Evolutionary conservation across 2,113 vertebrate species (phyloP).

Genomic region (Falco punctatus): DNA sequence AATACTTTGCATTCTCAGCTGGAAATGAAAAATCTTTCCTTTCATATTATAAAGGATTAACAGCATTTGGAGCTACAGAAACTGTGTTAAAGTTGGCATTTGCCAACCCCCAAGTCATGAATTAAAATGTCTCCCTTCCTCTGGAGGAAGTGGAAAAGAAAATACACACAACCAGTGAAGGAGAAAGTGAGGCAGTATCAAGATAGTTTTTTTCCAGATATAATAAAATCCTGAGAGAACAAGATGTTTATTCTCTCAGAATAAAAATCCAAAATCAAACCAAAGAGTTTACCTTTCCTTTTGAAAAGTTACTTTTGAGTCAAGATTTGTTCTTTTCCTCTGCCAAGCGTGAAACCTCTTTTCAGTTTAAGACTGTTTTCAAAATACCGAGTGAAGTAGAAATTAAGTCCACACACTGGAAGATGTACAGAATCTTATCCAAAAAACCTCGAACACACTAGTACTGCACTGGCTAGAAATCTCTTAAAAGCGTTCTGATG

Average conservation of each 20-base stretch:
- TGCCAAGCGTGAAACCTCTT: background rate
- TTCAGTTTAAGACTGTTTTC: background rate
- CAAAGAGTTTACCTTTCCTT: background rate
- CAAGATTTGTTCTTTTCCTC: background rate
- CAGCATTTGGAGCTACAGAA: background rate
- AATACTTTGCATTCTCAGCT: background rate
- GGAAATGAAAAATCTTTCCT: too few relatives aligned
- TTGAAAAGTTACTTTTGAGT: background rate
- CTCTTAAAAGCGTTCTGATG: background rate
- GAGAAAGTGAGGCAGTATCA: background rate
- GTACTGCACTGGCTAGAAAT: background rate
- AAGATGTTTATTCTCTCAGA: background rate
- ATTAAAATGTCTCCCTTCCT: background rate
- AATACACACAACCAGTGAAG: background rate
- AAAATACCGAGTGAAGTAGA: background rate
- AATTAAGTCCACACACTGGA: background rate
- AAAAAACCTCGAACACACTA: background rate
- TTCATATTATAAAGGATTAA: background rate
- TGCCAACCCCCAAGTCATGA: background rate
- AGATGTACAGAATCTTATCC: background rate
- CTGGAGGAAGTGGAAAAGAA: background rate
- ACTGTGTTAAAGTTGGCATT: background rate
- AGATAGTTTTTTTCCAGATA: background rate
- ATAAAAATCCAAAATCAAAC: background rate
- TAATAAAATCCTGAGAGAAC: background rate